These are phyloP conservation scores for Eudasyphora cyanicolor DNA, from an alignment of 2,888 invertebrate genomes.

Conservation along the genomic window DNA sequence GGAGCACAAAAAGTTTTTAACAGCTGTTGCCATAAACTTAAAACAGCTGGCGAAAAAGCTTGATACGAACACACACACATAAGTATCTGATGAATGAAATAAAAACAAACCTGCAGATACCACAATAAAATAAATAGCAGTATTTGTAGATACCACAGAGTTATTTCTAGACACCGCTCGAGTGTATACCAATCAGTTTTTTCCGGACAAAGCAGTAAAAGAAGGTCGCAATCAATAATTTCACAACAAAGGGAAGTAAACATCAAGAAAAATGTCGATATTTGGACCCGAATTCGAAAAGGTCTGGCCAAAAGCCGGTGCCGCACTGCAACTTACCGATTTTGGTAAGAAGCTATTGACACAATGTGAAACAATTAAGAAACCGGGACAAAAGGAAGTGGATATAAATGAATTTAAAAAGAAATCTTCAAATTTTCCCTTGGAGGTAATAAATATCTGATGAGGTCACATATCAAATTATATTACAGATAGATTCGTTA, in stretches of 20 bases:
- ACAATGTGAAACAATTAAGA: conserved; percentile 68
- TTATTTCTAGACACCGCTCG: background rate
- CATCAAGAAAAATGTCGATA: conserved; percentile 67
- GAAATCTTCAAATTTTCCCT: conserved; percentile 72
- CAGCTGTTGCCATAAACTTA: no score
- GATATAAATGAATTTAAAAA: conserved; percentile 68
- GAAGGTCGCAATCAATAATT: background rate
- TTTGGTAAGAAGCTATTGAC: conserved; percentile 70
- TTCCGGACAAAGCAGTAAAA: background rate
- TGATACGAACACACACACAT: background rate
- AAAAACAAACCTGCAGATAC: background rate
- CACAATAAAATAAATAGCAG: background rate
- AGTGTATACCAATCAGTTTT: background rate
- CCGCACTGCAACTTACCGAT: conserved; percentile 59
- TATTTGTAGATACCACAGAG: background rate
- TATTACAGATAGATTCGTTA: no score
- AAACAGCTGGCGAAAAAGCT: background rate
- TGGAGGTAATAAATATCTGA: conserved; percentile 68
- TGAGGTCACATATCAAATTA: background rate
- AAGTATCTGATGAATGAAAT: background rate
- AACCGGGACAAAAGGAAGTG: conserved; percentile 65
- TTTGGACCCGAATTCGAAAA: conserved; percentile 74
- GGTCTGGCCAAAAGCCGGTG: conserved; percentile 69
- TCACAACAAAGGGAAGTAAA: background rate
- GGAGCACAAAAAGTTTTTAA: background rate